Evolutionary conservation across 2,113 vertebrate species (phyloP).

Genomic region (Gallinago undulata): DNA sequence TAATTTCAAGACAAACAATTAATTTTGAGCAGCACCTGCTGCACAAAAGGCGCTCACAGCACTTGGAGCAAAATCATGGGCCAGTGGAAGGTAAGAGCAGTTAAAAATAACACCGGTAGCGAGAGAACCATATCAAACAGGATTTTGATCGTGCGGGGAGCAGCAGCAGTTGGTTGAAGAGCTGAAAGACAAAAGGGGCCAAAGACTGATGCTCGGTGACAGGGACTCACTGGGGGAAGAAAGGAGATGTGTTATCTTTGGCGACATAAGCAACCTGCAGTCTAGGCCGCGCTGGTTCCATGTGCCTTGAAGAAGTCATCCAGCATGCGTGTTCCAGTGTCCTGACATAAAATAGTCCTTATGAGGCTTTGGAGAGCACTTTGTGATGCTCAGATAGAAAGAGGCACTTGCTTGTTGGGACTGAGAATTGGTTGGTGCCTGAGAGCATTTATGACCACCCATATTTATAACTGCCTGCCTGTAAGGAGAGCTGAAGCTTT

Average conservation of each 20-base stretch:
- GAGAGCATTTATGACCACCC: background rate
- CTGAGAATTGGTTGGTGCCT: background rate
- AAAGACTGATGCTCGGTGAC: background rate
- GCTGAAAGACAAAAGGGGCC: constrained; percentile 11
- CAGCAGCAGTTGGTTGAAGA: background rate
- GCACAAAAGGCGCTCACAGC: background rate
- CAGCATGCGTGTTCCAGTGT: fast-evolving
- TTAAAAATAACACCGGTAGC: background rate
- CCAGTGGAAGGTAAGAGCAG: background rate
- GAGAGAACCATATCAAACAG: background rate
- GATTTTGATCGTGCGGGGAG: background rate
- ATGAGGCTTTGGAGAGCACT: background rate
- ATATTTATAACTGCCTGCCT: background rate
- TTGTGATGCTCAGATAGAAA: background rate
- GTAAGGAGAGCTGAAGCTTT: background rate
- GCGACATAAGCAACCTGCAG: background rate
- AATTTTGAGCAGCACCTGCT: background rate
- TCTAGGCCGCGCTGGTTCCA: fast-evolving
- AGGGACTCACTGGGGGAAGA: background rate
- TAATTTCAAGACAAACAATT: background rate
- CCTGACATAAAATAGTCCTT: background rate
- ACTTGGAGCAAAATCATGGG: background rate
- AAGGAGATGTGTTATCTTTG: background rate
- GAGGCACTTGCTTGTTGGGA: background rate
- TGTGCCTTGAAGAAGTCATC: background rate